phyloP scores from a whole-genome alignment of 2,888 invertebrate genomes.

The Habrosyne pyritoides region DNA sequence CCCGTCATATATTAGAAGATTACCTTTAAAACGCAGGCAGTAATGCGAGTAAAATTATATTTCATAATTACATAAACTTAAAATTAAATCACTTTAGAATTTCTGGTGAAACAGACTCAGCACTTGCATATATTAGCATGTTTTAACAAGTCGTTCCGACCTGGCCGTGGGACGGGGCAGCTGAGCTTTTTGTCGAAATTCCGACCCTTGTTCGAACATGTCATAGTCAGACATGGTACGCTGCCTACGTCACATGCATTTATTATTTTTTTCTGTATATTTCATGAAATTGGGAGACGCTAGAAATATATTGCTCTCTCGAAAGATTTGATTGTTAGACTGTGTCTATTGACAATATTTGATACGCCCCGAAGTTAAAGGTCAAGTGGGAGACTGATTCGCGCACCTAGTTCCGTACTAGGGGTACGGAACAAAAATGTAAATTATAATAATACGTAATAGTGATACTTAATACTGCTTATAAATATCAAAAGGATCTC shows the following conservation, averaged over 20 bases:
- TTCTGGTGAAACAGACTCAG: neutral
- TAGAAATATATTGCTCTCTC: too few species aligned
- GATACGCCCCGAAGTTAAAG: too few species aligned
- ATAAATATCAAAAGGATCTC: too few species aligned
- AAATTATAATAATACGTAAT: too few species aligned
- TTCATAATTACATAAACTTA: neutral
- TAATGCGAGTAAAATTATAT: neutral
- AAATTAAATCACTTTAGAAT: neutral
- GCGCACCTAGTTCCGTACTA: too few species aligned
- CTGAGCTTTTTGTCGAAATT: slow-evolving; percentile 15
- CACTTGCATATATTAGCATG: neutral
- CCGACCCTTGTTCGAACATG: slow-evolving; percentile 10
- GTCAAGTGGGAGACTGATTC: too few species aligned
- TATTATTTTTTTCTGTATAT: neutral
- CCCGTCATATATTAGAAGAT: too few species aligned
- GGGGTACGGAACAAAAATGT: too few species aligned
- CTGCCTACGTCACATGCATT: neutral
- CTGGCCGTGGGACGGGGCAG: neutral
- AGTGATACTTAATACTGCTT: too few species aligned
- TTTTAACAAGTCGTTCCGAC: neutral
- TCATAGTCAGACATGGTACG: neutral
- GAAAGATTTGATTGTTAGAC: too few species aligned
- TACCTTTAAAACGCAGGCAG: neutral
- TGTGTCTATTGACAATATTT: too few species aligned
- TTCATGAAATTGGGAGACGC: neutral